These are phyloP conservation scores for Hirundo rustica DNA, from an alignment of 2,797 vertebrate genomes.

Conservation along the genomic window DNA sequence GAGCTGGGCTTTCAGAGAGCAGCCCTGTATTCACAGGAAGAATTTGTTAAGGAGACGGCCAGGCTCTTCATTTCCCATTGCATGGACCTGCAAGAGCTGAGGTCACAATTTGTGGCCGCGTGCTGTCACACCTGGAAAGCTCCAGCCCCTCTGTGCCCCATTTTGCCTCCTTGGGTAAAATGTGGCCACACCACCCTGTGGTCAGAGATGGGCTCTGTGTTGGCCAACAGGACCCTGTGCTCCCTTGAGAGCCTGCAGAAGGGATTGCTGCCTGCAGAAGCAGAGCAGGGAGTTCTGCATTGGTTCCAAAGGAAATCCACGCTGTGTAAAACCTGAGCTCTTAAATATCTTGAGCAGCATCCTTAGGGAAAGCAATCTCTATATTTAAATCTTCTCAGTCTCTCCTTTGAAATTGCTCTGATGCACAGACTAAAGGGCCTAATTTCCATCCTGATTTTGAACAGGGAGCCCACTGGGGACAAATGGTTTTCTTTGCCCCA, in stretches of 20 bases:
- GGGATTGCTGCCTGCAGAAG: neutral
- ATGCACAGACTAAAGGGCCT: neutral
- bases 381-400: slow-evolving; percentile 51
- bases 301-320: neutral
- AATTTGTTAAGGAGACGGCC: neutral
- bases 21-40: neutral
- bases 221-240: fast-evolving
- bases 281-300: neutral
- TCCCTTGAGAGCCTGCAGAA: neutral
- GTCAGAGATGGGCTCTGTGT: fast-evolving
- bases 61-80: neutral
- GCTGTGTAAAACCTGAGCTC: neutral
- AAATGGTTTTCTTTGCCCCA: neutral
- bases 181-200: too few species aligned
- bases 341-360: slow-evolving; percentile 32
- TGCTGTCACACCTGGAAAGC: neutral
- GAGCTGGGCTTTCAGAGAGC: neutral
- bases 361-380: slow-evolving; percentile 38
- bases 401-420: neutral
- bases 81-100: neutral
- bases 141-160: neutral
- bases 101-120: neutral
- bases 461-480: neutral
- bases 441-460: slow-evolving; percentile 20
- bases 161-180: neutral